phyloP scores from a whole-genome alignment of 2,797 vertebrate species.

The Decapterus maruadsi region DNA sequence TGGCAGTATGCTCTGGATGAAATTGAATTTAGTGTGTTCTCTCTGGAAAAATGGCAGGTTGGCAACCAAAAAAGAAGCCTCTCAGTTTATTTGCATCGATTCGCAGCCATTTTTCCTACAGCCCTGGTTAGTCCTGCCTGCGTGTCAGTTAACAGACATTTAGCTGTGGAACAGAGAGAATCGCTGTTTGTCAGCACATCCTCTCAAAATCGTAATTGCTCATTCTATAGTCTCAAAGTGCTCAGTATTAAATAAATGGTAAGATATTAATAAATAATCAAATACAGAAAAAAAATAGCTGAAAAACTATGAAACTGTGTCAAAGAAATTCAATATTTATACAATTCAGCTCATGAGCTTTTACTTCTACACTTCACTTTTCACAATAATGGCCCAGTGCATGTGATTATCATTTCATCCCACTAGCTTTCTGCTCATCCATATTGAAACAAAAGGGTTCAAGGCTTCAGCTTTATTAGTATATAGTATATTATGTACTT shows the following conservation, averaged over 20 bases:
- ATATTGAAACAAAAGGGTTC: neutral
- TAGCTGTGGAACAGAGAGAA: neutral
- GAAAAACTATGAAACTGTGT: neutral
- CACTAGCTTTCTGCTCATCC: neutral
- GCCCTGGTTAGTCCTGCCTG: neutral
- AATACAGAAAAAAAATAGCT: neutral
- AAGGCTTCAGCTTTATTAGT: too few relatives aligned
- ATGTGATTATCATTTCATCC: neutral
- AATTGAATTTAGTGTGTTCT: constrained; percentile 9
- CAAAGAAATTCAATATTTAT: neutral
- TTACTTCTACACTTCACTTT: neutral
- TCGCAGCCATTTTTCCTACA: neutral
- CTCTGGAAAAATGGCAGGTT: neutral
- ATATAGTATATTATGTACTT: neutral
- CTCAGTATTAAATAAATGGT: neutral
- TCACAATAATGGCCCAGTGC: neutral
- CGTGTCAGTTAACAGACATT: neutral
- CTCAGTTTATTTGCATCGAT: neutral
- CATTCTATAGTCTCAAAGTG: neutral
- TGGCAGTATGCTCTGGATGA: neutral
- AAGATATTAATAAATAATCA: neutral
- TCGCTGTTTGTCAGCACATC: neutral
- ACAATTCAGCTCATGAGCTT: neutral
- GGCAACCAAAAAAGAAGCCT: neutral
- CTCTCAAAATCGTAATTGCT: neutral